Conservation (phyloP, 1,140 invertebrate genomes). For the Lepidurus apus region DNA sequence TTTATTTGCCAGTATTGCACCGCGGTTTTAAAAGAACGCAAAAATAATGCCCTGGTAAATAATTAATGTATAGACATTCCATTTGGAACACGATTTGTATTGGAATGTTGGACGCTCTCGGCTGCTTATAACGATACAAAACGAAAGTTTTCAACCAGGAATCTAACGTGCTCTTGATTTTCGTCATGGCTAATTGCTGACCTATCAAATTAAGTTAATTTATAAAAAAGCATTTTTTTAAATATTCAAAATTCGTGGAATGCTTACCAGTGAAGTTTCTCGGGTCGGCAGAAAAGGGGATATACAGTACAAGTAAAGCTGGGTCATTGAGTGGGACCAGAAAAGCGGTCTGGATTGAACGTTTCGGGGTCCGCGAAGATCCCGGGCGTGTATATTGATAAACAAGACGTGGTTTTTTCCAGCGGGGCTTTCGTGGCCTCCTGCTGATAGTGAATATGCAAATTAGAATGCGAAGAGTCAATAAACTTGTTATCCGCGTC, state of each 20-base stretch:
- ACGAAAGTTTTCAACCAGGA: not conserved
- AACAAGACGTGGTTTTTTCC: not conserved
- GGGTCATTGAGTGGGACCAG: conserved; percentile 43
- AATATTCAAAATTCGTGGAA: no score
- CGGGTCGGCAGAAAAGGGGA: conserved; percentile 52
- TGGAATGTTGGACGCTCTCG: not conserved
- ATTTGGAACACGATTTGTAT: not conserved
- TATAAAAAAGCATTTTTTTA: not conserved
- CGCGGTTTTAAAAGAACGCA: no score
- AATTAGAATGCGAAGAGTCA: not conserved
- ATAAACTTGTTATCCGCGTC: not conserved
- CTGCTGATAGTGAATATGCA: not conserved
- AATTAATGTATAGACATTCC: no score
- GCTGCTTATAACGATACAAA: not conserved
- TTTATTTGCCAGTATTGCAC: no score
- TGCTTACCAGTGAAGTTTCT: conserved; percentile 49
- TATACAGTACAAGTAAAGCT: conserved; percentile 51
- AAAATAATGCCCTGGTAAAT: no score
- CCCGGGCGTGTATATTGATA: conserved; percentile 39
- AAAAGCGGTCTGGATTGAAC: conserved; percentile 49
- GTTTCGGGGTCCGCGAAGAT: conserved; percentile 45
- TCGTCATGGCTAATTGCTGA: conserved; percentile 55
- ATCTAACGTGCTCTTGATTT: conserved; percentile 48
- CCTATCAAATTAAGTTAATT: conserved; percentile 41
- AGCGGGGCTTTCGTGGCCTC: not conserved